Evolutionary conservation across 2,113 vertebrate species (phyloP).

Genomic region (Tyrannus savana): DNA sequence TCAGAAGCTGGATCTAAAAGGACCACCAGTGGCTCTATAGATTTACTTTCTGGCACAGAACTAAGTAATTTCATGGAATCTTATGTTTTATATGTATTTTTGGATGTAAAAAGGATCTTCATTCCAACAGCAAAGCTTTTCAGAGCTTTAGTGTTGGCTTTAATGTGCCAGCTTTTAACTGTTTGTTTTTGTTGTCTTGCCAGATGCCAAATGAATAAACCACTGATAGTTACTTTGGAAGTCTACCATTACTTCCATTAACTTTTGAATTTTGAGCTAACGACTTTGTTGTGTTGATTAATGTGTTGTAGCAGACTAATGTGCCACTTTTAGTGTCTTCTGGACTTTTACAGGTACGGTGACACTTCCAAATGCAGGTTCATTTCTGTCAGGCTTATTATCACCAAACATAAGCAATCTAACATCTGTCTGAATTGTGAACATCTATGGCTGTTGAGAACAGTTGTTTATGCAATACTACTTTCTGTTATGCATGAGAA

Average conservation of each 20-base stretch:
- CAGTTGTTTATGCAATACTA: background rate
- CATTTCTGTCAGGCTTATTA: background rate
- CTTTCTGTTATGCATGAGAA: background rate
- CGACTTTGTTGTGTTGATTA: background rate
- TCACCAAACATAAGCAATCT: background rate
- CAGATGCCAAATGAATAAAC: background rate
- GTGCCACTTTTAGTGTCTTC: background rate
- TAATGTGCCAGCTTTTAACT: background rate
- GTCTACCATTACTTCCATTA: background rate
- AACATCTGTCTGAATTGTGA: background rate
- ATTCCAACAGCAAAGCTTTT: background rate
- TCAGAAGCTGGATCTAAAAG: background rate
- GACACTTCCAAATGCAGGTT: background rate
- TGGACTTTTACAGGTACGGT: background rate
- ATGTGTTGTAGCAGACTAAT: background rate
- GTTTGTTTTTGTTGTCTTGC: background rate
- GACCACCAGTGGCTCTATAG: rapidly evolving
- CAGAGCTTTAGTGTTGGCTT: background rate
- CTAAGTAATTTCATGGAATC: background rate
- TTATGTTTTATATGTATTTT: background rate
- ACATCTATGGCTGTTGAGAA: background rate
- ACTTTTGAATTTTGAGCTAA: background rate
- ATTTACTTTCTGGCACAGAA: background rate
- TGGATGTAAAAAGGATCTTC: background rate
- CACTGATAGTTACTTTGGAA: background rate